phyloP scores from a whole-genome alignment of 2,113 vertebrate species.

The Alces alces region DNA sequence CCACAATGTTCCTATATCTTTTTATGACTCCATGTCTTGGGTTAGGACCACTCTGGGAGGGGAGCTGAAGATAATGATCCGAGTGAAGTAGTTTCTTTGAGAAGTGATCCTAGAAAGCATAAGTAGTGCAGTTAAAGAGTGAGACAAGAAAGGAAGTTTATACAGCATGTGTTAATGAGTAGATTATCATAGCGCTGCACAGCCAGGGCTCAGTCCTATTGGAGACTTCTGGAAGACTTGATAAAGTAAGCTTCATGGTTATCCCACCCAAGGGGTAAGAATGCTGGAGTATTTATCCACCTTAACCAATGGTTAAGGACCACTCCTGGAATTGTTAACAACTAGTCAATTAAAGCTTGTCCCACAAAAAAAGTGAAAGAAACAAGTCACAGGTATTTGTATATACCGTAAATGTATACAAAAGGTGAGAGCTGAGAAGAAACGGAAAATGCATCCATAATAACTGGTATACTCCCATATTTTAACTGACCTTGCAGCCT shows the following conservation, averaged over 20 bases:
- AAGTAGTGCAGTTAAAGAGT: neutral
- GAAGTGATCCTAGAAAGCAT: neutral
- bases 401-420: neutral
- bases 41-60: neutral
- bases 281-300: neutral
- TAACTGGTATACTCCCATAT: neutral
- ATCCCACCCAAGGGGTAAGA: neutral
- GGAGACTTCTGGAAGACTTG: neutral
- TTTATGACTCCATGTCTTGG: neutral
- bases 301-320: neutral
- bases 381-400: neutral
- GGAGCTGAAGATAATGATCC: neutral
- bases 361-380: neutral
- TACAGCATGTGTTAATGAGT: neutral
- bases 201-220: neutral
- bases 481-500: neutral
- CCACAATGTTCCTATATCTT: neutral
- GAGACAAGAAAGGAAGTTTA: neutral
- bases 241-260: neutral
- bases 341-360: neutral
- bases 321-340: neutral
- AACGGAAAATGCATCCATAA: neutral
- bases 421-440: neutral
- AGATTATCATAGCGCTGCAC: neutral
- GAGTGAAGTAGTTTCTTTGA: neutral